These are phyloP conservation scores for Tauraco hartlaubi DNA, from an alignment of 2,797 vertebrate species.

Conservation along the genomic window DNA sequence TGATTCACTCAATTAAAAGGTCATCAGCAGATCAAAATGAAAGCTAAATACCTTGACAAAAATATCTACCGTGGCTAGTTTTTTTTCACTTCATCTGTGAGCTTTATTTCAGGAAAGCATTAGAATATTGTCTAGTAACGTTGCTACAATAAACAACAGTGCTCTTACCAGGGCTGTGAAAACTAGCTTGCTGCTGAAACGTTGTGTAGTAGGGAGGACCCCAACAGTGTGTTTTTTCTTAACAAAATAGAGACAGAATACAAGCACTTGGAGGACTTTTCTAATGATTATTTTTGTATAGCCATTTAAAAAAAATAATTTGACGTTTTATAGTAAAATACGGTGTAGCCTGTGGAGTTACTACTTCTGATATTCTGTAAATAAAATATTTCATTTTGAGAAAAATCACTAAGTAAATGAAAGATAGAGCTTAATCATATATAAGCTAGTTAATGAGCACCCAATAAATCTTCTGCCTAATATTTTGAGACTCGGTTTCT, in stretches of 20 bases:
- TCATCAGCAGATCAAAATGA: constrained; percentile 53
- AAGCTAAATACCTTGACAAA: constrained; percentile 50
- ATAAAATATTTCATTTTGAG: constrained; percentile 52
- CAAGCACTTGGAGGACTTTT: not conserved
- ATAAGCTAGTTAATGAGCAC: too few relatives aligned
- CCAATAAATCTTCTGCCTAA: too few relatives aligned
- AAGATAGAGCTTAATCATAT: too few relatives aligned
- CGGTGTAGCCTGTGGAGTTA: constrained; percentile 1
- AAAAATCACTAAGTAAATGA: too few relatives aligned
- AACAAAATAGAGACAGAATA: not conserved
- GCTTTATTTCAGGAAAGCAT: not conserved
- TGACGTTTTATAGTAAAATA: not conserved
- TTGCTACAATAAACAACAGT: not conserved
- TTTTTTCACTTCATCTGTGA: not conserved
- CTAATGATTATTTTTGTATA: constrained; percentile 33
- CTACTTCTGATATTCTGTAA: constrained; percentile 40
- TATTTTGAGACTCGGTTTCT: too few relatives aligned
- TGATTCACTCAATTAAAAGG: constrained; percentile 61
- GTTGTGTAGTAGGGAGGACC: not conserved
- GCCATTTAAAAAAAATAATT: not conserved
- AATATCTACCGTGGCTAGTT: not conserved
- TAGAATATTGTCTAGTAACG: not conserved
- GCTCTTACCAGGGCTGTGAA: not conserved
- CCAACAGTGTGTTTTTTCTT: not conserved
- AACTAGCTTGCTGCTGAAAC: not conserved